Percentiles rank a stretch among this genome's conserved stretches.
Evolutionary conservation across 2,888 invertebrate genomes (phyloP).

Genomic region (Anaspis maculata): DNA sequence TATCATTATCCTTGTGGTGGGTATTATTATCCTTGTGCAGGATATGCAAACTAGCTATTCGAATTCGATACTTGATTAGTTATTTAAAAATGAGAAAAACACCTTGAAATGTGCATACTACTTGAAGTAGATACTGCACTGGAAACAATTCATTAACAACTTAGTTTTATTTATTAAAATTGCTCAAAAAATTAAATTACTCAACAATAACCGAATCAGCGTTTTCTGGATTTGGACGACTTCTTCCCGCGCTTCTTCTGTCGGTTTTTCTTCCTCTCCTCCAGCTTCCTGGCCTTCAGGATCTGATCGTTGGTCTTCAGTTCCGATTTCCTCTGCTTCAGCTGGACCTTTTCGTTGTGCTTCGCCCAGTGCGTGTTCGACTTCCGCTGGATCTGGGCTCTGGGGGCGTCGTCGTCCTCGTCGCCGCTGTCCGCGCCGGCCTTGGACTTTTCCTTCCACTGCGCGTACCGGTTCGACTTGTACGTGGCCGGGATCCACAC

Average conservation of each 20-base stretch:
- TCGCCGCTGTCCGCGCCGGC: constrained; percentile 43
- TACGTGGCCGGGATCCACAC: constrained; percentile 89
- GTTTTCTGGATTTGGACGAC: too few relatives aligned
- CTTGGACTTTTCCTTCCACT: constrained; percentile 77
- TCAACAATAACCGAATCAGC: too few relatives aligned
- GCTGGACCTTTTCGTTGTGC: constrained; percentile 64
- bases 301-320: constrained; percentile 69
- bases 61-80: too few relatives aligned
- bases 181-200: too few relatives aligned
- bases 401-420: constrained; percentile 30
- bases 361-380: constrained; percentile 67
- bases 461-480: constrained; percentile 81
- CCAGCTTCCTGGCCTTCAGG: constrained; percentile 59
- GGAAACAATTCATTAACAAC: too few relatives aligned
- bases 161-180: too few relatives aligned
- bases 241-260: constrained; percentile 43
- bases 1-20: too few relatives aligned
- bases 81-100: too few relatives aligned
- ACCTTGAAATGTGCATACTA: too few relatives aligned
- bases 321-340: constrained; percentile 52
- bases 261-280: constrained; percentile 54
- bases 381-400: constrained; percentile 7
- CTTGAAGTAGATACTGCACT: too few relatives aligned
- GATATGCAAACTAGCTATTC: too few relatives aligned
- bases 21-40: too few relatives aligned